phyloP scores from a whole-genome alignment of 2,888 invertebrate species.

The Sphaerophoria taeniata region DNA sequence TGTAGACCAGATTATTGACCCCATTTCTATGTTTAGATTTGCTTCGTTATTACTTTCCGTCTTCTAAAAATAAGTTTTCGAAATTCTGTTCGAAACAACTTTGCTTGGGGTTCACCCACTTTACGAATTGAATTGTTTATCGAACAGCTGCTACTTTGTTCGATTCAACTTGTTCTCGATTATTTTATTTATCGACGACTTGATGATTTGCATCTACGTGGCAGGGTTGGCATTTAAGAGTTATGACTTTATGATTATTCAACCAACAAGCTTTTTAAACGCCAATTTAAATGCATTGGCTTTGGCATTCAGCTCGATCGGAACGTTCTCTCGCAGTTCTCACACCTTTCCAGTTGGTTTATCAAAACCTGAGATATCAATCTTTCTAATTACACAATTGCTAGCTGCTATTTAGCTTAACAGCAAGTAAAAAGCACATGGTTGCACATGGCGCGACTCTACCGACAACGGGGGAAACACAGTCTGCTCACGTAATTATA shows the following conservation, averaged over 20 bases:
- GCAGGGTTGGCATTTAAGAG: not conserved
- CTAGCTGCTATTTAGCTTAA: not conserved
- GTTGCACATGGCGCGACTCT: not conserved
- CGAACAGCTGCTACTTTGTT: conserved; percentile 14
- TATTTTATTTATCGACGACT: conserved; percentile 40
- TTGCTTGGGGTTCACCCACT: conserved; percentile 54
- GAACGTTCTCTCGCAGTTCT: conserved; percentile 29
- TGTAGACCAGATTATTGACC: conserved; percentile 58
- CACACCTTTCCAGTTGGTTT: conserved; percentile 56
- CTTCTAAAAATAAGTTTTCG: conserved; percentile 43
- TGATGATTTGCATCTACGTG: conserved; percentile 32
- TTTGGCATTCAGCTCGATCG: not conserved
- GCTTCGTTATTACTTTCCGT: conserved; percentile 60
- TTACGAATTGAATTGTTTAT: conserved; percentile 47
- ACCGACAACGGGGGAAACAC: not conserved
- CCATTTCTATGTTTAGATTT: conserved; percentile 15
- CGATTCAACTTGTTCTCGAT: conserved; percentile 10
- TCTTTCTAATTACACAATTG: conserved; percentile 50
- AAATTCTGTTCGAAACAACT: no score
- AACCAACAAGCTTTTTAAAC: conserved; percentile 28
- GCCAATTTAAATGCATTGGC: conserved; percentile 26
- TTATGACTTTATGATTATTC: conserved; percentile 12
- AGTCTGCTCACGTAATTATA: conserved; percentile 15
- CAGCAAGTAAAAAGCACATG: conserved; percentile 1
- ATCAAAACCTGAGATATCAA: conserved; percentile 50